Percentiles rank a stretch among this genome's conserved stretches.
Conservation (phyloP, 2,797 vertebrate species). For the Heteromormyrus szaboi region DNA sequence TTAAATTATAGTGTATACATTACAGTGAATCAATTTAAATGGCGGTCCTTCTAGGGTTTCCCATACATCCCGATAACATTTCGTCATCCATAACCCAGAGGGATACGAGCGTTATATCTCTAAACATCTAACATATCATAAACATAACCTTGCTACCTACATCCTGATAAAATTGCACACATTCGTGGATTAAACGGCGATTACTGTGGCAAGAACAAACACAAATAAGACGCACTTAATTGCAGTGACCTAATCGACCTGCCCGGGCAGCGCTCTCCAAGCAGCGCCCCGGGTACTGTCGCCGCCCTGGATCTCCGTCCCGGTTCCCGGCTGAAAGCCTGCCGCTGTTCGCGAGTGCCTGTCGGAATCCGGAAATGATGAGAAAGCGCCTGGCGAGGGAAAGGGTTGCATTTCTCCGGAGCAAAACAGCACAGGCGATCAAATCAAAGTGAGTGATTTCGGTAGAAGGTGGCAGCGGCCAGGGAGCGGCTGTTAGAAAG, state of each 20-base stretch:
- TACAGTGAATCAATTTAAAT: background rate
- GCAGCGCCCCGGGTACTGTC: background rate
- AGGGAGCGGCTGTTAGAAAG: background rate
- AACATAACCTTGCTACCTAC: background rate
- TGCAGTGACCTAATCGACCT: background rate
- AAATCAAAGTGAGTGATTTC: conserved; percentile 45
- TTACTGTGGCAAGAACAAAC: background rate
- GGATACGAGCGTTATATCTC: background rate
- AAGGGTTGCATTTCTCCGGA: background rate
- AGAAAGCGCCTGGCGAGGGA: conserved; percentile 57
- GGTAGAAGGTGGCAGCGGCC: conserved; percentile 36
- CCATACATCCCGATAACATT: background rate
- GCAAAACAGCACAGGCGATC: conserved; percentile 12
- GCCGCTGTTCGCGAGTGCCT: background rate
- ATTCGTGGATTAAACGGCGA: background rate
- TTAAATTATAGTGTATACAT: background rate
- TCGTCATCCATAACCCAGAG: background rate
- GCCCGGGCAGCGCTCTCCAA: background rate
- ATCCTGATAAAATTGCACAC: background rate
- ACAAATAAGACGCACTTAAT: background rate
- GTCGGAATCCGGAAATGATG: conserved; percentile 82
- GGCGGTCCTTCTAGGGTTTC: background rate
- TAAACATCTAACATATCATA: background rate
- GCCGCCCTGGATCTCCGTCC: background rate
- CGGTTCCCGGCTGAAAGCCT: background rate